Evolutionary conservation across 2,888 invertebrate species (phyloP).

Genomic region (Phaonia tiefii): DNA sequence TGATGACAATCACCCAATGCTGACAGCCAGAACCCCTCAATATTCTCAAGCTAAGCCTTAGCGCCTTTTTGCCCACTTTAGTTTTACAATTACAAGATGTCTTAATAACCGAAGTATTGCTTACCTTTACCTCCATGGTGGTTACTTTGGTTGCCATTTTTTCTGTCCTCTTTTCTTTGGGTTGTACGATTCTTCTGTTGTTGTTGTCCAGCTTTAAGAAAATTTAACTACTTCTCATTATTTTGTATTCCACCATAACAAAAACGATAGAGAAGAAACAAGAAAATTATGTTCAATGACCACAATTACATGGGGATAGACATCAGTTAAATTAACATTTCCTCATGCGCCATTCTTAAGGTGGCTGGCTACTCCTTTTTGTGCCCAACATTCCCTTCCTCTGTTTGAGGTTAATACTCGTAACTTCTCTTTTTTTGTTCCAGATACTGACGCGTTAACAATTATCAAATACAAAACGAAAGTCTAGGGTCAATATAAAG

Average conservation of each 20-base stretch:
- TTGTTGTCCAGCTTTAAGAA: not conserved
- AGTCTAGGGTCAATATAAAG: no score
- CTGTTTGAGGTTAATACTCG: not conserved
- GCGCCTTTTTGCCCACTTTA: not conserved
- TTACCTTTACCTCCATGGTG: not conserved
- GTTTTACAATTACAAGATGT: slow-evolving; percentile 28
- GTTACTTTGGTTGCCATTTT: slow-evolving; percentile 7
- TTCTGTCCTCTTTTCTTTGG: not conserved
- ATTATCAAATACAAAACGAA: no score
- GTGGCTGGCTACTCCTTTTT: no score
- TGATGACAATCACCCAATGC: no score
- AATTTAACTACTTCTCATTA: not conserved
- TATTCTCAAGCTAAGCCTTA: not conserved
- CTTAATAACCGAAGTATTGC: not conserved
- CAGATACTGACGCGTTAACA: no score
- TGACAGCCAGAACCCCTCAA: no score
- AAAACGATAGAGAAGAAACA: not conserved
- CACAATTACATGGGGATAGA: slow-evolving; percentile 26
- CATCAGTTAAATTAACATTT: not conserved
- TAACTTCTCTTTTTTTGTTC: slow-evolving; percentile 2
- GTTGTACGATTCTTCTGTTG: not conserved
- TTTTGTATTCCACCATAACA: no score
- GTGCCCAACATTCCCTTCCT: not conserved
- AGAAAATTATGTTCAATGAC: slow-evolving; percentile 26
- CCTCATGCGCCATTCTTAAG: not conserved